A percentile compares a stretch with the other conserved stretches of the same genome.
These are phyloP conservation scores for Mesorhabditis spiculigera DNA, from an alignment of 2,888 invertebrate species.

Conservation along the genomic window DNA sequence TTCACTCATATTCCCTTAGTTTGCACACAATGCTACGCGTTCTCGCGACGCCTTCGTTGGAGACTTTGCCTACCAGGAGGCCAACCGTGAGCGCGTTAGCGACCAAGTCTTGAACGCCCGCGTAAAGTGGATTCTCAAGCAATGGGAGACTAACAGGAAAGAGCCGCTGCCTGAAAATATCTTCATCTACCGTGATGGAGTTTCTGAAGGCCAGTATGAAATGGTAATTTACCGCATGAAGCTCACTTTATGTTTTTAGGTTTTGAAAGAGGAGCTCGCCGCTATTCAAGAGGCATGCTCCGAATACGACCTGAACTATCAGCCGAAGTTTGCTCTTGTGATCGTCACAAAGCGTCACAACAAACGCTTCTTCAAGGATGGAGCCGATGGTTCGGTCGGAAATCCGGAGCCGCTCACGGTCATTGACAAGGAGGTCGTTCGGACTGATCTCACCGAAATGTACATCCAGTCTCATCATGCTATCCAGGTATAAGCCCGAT, in stretches of 20 bases:
- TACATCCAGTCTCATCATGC: constrained; percentile 2
- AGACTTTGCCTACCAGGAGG: not conserved
- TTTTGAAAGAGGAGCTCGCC: not conserved
- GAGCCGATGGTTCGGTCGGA: not conserved
- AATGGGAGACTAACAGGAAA: not conserved
- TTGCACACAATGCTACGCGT: not conserved
- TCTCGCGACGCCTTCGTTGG: not conserved
- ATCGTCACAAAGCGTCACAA: not conserved
- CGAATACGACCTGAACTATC: not conserved
- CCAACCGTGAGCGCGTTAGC: not conserved
- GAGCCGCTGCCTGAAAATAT: not conserved
- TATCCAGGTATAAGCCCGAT: not conserved
- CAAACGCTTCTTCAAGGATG: constrained; percentile 4
- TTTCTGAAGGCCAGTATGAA: constrained; percentile 1
- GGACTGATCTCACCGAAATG: not conserved
- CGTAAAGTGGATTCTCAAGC: not conserved
- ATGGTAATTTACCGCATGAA: not conserved
- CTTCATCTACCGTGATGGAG: constrained; percentile 5
- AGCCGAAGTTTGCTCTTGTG: not conserved
- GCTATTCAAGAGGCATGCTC: not conserved
- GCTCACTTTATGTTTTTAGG: not conserved
- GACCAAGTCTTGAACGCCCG: not conserved
- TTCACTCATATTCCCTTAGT: not conserved
- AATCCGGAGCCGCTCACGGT: not conserved
- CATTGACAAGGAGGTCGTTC: not conserved